These are phyloP conservation scores for Drosophila paramelanica DNA, from an alignment of 2,888 invertebrate genomes.

Conservation along the genomic window DNA sequence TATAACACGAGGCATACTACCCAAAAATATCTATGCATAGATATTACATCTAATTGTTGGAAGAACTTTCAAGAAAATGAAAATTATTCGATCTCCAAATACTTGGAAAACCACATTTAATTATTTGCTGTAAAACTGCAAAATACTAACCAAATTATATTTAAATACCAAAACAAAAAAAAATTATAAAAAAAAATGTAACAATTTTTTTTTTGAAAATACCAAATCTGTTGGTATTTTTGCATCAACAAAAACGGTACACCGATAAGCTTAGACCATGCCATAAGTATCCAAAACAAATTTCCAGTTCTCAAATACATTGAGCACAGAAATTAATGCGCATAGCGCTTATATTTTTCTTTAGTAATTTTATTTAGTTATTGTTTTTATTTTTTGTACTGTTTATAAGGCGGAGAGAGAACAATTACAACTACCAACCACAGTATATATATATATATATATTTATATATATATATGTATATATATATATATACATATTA, in stretches of 20 bases:
- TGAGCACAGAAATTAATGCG: slow-evolving; percentile 31
- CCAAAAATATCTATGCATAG: slow-evolving; percentile 26
- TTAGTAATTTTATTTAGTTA: slow-evolving; percentile 4
- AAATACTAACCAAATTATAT: slow-evolving; percentile 24
- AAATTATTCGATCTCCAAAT: slow-evolving; percentile 31
- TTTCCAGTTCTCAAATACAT: slow-evolving; percentile 13
- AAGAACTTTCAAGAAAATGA: slow-evolving; percentile 33
- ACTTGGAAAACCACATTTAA: slow-evolving; percentile 27
- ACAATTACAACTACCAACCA: slow-evolving; percentile 35
- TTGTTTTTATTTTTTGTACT: background rate
- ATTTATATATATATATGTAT: slow-evolving; percentile 29
- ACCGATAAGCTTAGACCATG: slow-evolving; percentile 67
- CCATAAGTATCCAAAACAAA: slow-evolving; percentile 4
- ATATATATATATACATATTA: slow-evolving; percentile 22
- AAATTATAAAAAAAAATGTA: background rate
- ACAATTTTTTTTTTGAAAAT: slow-evolving; percentile 4
- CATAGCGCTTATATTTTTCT: slow-evolving; percentile 41
- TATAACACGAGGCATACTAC: slow-evolving; percentile 21
- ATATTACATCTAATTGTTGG: slow-evolving; percentile 32
- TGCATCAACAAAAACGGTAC: slow-evolving; percentile 53
- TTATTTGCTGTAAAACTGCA: slow-evolving; percentile 39
- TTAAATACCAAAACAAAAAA: slow-evolving; percentile 15
- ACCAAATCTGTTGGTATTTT: slow-evolving; percentile 46
- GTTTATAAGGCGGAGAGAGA: slow-evolving; percentile 14
- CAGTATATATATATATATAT: slow-evolving; percentile 33